Conservation (phyloP, 2,113 vertebrate genomes). For the Chaenogobius annularis region DNA sequence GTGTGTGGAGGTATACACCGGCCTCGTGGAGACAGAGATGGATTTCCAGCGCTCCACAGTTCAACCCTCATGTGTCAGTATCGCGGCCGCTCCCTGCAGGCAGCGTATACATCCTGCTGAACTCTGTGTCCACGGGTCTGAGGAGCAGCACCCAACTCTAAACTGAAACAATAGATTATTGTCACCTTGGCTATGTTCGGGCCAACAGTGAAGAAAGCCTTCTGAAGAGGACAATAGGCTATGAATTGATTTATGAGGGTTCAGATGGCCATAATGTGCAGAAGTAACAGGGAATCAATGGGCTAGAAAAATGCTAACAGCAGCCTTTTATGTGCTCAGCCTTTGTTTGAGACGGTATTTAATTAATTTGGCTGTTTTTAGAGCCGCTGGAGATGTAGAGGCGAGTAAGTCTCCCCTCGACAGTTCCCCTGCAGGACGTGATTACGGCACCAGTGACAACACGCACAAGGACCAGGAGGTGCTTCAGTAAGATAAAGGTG, state of each 20-base stretch:
- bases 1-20: conserved; percentile 8
- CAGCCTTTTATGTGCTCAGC: conserved; percentile 79
- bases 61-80: conserved; percentile 45
- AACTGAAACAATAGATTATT: conserved; percentile 81
- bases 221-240: conserved; percentile 79
- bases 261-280: conserved; percentile 80
- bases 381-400: conserved; percentile 64
- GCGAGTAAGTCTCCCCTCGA: conserved; percentile 44
- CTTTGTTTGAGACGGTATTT: conserved; percentile 78
- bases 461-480: conserved; percentile 2
- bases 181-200: conserved; percentile 73
- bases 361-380: conserved; percentile 78
- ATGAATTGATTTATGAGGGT: conserved; percentile 82
- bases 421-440: conserved; percentile 39
- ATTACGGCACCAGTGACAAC: conserved; percentile 48
- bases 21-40: conserved; percentile 48
- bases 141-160: conserved; percentile 64
- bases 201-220: conserved; percentile 70
- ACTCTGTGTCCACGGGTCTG: conserved; percentile 61
- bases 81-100: conserved; percentile 50
- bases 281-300: conserved; percentile 85
- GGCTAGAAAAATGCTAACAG: conserved; percentile 86
- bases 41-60: conserved; percentile 44
- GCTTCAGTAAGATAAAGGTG: conserved; percentile 21
- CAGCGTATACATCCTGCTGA: conserved; percentile 65